phyloP scores from a whole-genome alignment of 2,888 invertebrate species.

The Drosophila anomelani region DNA sequence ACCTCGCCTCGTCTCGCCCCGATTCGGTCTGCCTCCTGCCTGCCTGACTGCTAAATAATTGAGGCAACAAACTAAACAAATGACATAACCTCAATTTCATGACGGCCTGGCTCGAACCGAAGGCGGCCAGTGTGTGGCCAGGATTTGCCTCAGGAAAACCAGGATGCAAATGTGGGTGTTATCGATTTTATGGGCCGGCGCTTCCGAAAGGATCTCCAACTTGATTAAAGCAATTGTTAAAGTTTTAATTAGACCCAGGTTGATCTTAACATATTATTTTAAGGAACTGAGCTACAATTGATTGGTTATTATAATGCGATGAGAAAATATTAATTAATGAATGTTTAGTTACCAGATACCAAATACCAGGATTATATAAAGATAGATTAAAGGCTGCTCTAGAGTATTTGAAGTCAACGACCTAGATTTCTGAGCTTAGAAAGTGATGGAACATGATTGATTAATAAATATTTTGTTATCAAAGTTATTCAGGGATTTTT shows the following conservation, averaged over 20 bases:
- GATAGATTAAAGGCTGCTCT: too few relatives aligned
- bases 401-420: too few relatives aligned
- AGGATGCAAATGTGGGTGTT: slow-evolving; percentile 8
- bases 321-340: background rate
- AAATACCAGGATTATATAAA: too few relatives aligned
- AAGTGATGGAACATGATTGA: too few relatives aligned
- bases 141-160: slow-evolving; percentile 21
- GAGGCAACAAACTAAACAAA: slow-evolving; percentile 75
- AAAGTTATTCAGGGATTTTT: background rate
- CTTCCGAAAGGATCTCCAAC: background rate
- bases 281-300: background rate
- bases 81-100: slow-evolving; percentile 74
- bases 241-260: background rate
- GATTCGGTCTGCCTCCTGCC: slow-evolving; percentile 23
- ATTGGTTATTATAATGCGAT: background rate
- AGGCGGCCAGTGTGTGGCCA: slow-evolving; percentile 25
- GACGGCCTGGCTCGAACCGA: slow-evolving; percentile 53
- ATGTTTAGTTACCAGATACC: too few relatives aligned
- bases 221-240: slow-evolving; percentile 2
- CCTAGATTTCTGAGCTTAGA: too few relatives aligned
- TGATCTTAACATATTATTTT: background rate
- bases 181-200: slow-evolving; percentile 29
- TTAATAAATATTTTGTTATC: too few relatives aligned
- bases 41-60: slow-evolving; percentile 63
- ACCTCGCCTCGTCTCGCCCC: too few relatives aligned